Evolutionary conservation across 2,797 vertebrate species (phyloP).

Genomic region (Platyrinchus mystaceus): DNA sequence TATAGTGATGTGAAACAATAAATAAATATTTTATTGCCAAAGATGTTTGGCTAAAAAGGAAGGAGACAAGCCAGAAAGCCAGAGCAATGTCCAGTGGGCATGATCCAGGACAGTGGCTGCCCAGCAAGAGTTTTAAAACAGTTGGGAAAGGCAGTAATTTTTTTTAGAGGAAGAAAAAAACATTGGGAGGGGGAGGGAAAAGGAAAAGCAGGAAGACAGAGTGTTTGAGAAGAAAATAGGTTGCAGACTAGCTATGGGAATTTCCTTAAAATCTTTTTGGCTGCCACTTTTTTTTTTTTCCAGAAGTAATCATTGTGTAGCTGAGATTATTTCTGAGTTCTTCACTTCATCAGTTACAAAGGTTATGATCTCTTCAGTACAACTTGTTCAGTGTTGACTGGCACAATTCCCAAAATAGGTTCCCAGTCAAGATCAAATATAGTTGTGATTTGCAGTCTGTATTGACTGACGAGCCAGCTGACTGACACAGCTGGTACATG

Average conservation of each 20-base stretch:
- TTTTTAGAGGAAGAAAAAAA: background rate
- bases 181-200: background rate
- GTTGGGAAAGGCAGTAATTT: background rate
- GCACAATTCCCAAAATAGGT: constrained; percentile 42
- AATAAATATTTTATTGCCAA: background rate
- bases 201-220: background rate
- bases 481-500: constrained; percentile 53
- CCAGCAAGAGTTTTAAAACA: background rate
- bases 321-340: background rate
- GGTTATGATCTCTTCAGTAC: background rate
- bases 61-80: background rate
- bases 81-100: too few relatives aligned
- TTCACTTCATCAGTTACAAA: background rate
- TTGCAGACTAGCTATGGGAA: background rate
- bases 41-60: background rate
- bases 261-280: background rate
- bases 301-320: background rate
- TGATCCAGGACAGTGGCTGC: background rate
- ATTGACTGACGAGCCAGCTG: constrained; percentile 55
- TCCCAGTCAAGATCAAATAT: constrained; percentile 37
- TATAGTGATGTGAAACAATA: background rate
- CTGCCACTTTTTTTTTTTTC: background rate
- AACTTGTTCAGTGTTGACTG: constrained; percentile 7
- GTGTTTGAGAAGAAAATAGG: background rate
- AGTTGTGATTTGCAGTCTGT: constrained; percentile 26